Conservation (phyloP, 2,797 vertebrate species). For the Rhabdophis nuchalis region DNA sequence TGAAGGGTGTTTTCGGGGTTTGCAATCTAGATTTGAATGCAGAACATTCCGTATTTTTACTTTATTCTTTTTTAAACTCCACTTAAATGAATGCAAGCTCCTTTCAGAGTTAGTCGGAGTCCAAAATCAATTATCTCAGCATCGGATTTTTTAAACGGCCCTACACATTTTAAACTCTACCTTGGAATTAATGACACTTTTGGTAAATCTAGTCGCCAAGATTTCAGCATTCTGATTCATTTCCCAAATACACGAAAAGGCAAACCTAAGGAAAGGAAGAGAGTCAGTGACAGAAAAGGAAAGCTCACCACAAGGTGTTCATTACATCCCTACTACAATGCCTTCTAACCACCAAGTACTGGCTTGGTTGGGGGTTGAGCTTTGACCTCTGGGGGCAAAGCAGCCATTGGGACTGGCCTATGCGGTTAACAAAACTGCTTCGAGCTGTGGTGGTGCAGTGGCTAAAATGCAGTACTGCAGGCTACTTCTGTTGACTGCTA, state of each 20-base stretch:
- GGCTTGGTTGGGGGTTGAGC: not conserved
- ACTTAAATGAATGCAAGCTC: not conserved
- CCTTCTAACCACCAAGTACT: not conserved
- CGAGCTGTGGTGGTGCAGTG: too few species aligned
- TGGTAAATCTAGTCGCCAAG: conserved; percentile 87
- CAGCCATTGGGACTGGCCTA: not conserved
- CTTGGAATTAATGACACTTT: conserved; percentile 96
- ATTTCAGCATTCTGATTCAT: conserved; percentile 88
- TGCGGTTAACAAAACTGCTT: not conserved
- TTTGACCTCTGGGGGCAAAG: not conserved
- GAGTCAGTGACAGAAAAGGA: not conserved
- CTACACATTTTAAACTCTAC: conserved; percentile 65
- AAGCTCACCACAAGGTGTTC: not conserved
- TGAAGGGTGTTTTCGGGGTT: not conserved
- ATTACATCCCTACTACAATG: too few species aligned
- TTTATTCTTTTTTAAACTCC: not conserved
- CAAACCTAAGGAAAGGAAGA: conserved; percentile 71
- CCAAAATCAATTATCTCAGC: not conserved
- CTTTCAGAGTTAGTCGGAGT: not conserved
- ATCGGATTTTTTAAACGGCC: not conserved
- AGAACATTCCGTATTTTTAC: not conserved
- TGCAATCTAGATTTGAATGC: not conserved
- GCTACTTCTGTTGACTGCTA: too few species aligned
- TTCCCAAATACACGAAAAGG: conserved; percentile 99
- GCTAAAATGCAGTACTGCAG: too few species aligned